Base-by-base conservation (phyloP, 2,888 invertebrate genomes). In the Xanthia togata region DNA sequence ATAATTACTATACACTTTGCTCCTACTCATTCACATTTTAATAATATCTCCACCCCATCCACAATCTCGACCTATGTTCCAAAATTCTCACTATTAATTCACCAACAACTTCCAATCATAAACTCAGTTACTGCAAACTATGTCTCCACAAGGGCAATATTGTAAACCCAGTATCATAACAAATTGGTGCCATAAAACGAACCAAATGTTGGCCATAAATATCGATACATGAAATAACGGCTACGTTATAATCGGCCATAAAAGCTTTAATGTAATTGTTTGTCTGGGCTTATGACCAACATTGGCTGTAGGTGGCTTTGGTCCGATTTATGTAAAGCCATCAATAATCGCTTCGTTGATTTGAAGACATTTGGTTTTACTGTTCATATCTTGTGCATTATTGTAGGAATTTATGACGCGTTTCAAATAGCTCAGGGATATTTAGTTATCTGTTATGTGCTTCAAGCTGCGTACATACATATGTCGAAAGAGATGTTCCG, bases 221-320 rank as follows among this genome's bases (percentile, higher is more conserved):
- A 87, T 86, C 68, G 83, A 67, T 79, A 84, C 81, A 84, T 82
- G 80, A 82, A 79, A 87, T 80, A 83, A 64, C 82, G 76, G 65
- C 78, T 59, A 70, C 64, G 78, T 68, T 81, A 87, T 88, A 87
- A 87, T 88, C 85, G 82, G 35, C 60, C 68, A 79, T 88, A 88
- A 85, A 88, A 85, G 75, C 79, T 82, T 62, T 87, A 87, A 76
- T 85, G 87, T 87, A 85, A 87, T 88, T 87, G 85, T 88, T 83
- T 85, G 81, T 68, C 71, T 75, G 74, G 63, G 64, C 86, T 72
- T 63, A 75, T 41, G 50, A 72, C 79, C 82, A 80, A 88, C 68
- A 72, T 84, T 86, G 85, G 79, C 55, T 68, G 38, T 76, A 78
- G 72, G 78, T 83, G 73, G 76, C 74, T 70, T 31, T 80, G 23